Evolutionary conservation across 1,140 invertebrate genomes (phyloP).

Genomic region (Physella acuta): DNA sequence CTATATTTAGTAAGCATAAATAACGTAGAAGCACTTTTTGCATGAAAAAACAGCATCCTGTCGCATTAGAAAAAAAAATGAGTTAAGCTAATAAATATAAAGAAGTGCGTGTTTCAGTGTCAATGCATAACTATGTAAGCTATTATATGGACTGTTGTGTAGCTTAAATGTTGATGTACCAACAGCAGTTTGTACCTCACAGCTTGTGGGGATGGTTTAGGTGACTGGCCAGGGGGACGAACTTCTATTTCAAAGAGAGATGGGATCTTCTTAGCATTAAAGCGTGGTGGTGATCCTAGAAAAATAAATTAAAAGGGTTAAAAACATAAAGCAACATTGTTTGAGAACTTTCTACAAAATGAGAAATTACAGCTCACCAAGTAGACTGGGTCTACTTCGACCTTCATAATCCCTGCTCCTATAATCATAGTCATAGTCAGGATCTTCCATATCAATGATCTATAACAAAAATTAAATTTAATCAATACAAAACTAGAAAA

Average conservation of each 20-base stretch:
- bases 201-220: constrained; percentile 21
- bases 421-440: constrained; percentile 25
- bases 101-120: too few species aligned
- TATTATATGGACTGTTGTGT: too few species aligned
- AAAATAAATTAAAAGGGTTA: not conserved
- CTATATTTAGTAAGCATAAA: too few species aligned
- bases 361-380: constrained; percentile 25
- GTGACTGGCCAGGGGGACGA: constrained; percentile 44
- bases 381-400: constrained; percentile 30
- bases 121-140: too few species aligned
- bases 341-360: not conserved
- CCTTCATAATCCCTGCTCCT: constrained; percentile 14
- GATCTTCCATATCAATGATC: constrained; percentile 20
- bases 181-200: constrained; percentile 16
- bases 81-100: too few species aligned
- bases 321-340: not conserved
- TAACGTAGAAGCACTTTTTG: too few species aligned
- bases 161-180: too few species aligned
- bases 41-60: too few species aligned
- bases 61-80: too few species aligned
- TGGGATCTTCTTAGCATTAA: constrained; percentile 64
- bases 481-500: not conserved
- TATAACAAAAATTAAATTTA: constrained; percentile 9
- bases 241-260: constrained; percentile 58
- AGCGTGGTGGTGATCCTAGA: constrained; percentile 48